phyloP scores from a whole-genome alignment of 2,113 vertebrate species.

The Maccullochella peelii region DNA sequence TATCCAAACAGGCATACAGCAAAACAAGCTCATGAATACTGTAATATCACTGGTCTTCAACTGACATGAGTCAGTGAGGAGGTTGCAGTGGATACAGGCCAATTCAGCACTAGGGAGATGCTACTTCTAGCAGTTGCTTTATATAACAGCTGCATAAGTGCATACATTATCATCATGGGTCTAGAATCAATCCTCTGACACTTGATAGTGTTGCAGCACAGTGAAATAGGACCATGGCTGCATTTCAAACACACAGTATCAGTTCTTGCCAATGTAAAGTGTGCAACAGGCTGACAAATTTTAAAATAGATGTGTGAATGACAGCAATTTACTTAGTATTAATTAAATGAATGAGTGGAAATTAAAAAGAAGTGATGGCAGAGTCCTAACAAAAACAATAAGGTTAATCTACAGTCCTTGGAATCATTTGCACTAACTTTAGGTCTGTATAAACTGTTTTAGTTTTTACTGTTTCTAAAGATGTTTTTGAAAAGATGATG shows the following conservation, averaged over 20 bases:
- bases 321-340: not conserved
- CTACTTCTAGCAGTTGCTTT: not conserved
- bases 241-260: not conserved
- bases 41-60: slow-evolving; percentile 12
- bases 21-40: slow-evolving; percentile 49
- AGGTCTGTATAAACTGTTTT: not conserved
- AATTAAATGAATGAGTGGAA: too few relatives aligned
- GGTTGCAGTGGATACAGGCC: not conserved
- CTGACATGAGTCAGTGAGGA: slow-evolving; percentile 21
- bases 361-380: not conserved
- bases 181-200: not conserved
- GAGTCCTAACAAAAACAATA: not conserved
- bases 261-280: not conserved
- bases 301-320: not conserved
- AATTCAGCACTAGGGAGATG: slow-evolving; percentile 6
- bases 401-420: not conserved
- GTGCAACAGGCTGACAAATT: not conserved
- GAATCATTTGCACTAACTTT: not conserved
- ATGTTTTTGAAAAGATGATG: not conserved
- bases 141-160: not conserved
- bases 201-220: not conserved
- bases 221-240: not conserved
- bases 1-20: slow-evolving; percentile 5
- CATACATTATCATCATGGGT: not conserved
- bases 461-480: not conserved